These are phyloP conservation scores for Idaea aversata DNA, from an alignment of 2,888 invertebrate genomes.

Conservation along the genomic window DNA sequence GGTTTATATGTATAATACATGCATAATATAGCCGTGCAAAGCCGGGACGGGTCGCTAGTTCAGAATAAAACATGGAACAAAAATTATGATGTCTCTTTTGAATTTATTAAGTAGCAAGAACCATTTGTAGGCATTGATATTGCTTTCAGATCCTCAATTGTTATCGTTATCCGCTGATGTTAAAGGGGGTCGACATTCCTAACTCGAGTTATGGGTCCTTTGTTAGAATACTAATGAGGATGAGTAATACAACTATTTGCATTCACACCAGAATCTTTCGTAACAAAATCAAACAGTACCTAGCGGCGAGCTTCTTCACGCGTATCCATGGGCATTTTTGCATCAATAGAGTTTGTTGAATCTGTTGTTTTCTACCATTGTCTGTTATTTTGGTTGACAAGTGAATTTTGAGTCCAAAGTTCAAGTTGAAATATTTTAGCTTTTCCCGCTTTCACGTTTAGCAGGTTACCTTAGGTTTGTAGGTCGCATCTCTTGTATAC, in stretches of 20 bases:
- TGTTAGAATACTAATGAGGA: background rate
- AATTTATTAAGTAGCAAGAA: background rate
- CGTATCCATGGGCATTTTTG: background rate
- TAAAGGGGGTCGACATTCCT: background rate
- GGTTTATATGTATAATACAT: no score
- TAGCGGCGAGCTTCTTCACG: background rate
- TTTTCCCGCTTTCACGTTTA: slow-evolving; percentile 61
- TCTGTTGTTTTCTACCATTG: background rate
- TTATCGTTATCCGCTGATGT: background rate
- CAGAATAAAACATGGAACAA: background rate
- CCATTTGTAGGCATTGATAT: background rate
- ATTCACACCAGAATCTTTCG: background rate
- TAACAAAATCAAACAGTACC: background rate
- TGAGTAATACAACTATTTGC: background rate
- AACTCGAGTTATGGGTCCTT: background rate
- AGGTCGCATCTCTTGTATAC: slow-evolving; percentile 40
- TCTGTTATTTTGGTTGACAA: background rate
- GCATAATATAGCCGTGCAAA: no score
- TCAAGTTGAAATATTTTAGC: slow-evolving; percentile 51
- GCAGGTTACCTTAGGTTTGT: slow-evolving; percentile 45
- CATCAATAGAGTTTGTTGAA: background rate
- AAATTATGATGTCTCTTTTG: background rate
- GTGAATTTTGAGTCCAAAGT: background rate
- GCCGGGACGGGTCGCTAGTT: no score
- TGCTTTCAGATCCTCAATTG: background rate